Conservation (phyloP, 2,888 invertebrate genomes). For the Conchocele bisecta region DNA sequence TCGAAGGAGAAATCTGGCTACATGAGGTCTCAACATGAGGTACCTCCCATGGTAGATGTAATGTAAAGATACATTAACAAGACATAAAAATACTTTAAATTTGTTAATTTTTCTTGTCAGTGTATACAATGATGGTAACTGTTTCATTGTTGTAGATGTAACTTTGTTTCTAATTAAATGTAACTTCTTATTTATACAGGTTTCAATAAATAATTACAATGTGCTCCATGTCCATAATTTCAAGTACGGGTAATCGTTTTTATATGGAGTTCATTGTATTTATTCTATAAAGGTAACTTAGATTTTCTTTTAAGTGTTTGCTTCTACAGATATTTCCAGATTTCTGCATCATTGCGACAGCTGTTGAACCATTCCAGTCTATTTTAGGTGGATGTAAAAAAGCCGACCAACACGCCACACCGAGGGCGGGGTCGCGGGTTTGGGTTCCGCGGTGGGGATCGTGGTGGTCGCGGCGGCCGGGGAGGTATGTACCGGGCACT, state of each 20-base stretch:
- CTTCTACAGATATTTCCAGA: not conserved
- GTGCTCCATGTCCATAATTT: conserved; percentile 37
- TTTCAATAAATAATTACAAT: conserved; percentile 52
- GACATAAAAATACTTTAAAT: too few relatives aligned
- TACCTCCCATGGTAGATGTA: too few relatives aligned
- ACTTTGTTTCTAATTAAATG: too few relatives aligned
- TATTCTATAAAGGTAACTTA: not conserved
- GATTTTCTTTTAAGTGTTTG: not conserved
- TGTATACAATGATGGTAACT: too few relatives aligned
- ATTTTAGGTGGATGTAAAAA: conserved; percentile 90
- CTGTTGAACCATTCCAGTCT: not conserved
- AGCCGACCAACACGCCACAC: conserved; percentile 91
- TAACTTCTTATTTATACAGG: conserved; percentile 54
- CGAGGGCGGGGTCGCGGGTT: conserved; percentile 73
- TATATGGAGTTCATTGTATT: conserved; percentile 14
- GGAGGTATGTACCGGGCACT: conserved; percentile 49
- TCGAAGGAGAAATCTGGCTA: conserved; percentile 72
- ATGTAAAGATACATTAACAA: too few relatives aligned
- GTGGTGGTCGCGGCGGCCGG: conserved; percentile 71
- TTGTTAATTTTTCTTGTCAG: too few relatives aligned
- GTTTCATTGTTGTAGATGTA: too few relatives aligned
- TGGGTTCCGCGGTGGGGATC: conserved; percentile 67
- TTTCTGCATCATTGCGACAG: not conserved
- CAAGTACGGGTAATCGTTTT: conserved; percentile 17
- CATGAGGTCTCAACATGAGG: conserved; percentile 73